Base-by-base conservation (phyloP, 2,113 vertebrate species). In the Phoxinus phoxinus region DNA sequence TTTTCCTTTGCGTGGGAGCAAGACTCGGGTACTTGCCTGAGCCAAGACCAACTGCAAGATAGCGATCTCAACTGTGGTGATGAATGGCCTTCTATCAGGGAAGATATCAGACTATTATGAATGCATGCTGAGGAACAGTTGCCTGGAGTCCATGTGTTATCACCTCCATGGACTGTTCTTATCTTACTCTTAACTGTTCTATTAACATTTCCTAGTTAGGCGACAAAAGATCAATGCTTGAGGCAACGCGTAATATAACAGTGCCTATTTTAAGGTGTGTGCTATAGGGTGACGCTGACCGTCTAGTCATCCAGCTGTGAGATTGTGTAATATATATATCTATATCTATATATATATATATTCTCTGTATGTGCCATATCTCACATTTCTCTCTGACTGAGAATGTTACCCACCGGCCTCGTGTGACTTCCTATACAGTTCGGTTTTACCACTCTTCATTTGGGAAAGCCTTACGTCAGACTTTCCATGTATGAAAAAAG, bases 1-100 rank as follows among this genome's bases (percentile, higher is more conserved):
- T 94, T 93, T 90, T 93, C 84, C 88, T 93, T 90, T 88, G 93
- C 91, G 91, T 95, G 93, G 92, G 93, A 94, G 92, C 87, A 81
- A 90, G 87, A 69, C 48, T 74, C 48, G 69, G 58, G 72, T 85
- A 25, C 87, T 89, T 92, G 91, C 90, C 86, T 72, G 19, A 88
- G 94, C 92, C 92, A 93, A 94, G 93, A 93, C 81, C 91, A 93
- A 92, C 90, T 86, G 46, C 48, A 59, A 76, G 92, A 94, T 94
- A 93, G 91, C 88, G 82, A 93, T 95, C 94, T 93, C 88, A 90
- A 73, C 91, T 75, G 87, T 82, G 83, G 21, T 93, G 94, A 94
- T 92, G 90, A 91, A 93, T 90, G 88, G 90, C 88, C 83, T 71
- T 46, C 23, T 74, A 67, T 85, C 86, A 83, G 87, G 84, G 56